These are phyloP conservation scores for Onychostoma macrolepis DNA, from an alignment of 2,113 vertebrate genomes.

Conservation along the genomic window DNA sequence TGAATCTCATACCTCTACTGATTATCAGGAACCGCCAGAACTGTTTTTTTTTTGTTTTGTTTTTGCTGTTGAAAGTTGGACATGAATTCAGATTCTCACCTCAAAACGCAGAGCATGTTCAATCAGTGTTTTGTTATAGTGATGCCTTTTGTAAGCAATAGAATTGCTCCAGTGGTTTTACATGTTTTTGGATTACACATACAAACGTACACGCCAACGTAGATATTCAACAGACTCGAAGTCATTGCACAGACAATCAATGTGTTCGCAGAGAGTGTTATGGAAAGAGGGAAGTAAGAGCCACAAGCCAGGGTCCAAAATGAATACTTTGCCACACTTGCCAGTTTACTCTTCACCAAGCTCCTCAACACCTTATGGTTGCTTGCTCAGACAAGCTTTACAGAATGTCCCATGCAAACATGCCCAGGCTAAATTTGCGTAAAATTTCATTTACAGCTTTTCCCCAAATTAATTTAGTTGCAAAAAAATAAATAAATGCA, in stretches of 20 bases:
- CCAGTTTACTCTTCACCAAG: background rate
- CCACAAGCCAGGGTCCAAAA: background rate
- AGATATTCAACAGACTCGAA: constrained; percentile 66
- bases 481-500: background rate
- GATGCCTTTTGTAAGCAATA: constrained; percentile 79
- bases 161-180: constrained; percentile 72
- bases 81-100: constrained; percentile 36
- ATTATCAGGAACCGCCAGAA: constrained; percentile 53
- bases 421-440: background rate
- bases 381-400: background rate
- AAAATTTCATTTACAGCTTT: background rate
- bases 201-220: constrained; percentile 62
- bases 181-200: constrained; percentile 74
- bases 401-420: background rate
- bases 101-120: constrained; percentile 62
- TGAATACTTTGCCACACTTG: background rate
- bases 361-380: background rate
- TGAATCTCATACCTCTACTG: constrained; percentile 53
- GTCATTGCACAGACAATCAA: constrained; percentile 82
- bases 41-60: constrained; percentile 56
- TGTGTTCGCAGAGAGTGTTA: constrained; percentile 50
- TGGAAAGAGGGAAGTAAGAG: constrained; percentile 16
- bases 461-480: background rate
- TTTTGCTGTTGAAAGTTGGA: constrained; percentile 44
- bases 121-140: constrained; percentile 50